Evolutionary conservation across 92 coral and sea anemone species (phyloP).

Genomic region (Porites cylindrica): DNA sequence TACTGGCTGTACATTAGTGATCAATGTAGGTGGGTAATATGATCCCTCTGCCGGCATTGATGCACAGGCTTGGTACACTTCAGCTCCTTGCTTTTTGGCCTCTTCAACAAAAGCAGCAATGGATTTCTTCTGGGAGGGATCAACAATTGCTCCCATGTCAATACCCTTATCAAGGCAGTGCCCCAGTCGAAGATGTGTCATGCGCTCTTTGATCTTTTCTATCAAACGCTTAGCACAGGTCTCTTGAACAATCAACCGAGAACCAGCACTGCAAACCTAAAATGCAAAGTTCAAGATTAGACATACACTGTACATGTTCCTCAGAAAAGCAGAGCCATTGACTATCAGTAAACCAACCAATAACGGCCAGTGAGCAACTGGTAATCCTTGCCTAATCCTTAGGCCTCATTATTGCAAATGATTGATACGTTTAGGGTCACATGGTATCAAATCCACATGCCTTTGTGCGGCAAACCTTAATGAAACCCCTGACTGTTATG

Average conservation of each 20-base stretch:
- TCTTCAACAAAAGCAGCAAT: slow-evolving; percentile 91
- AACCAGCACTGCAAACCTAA: slow-evolving; percentile 99
- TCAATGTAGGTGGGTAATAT: slow-evolving; percentile 93
- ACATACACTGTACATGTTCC: background rate
- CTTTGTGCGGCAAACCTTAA: too few species aligned
- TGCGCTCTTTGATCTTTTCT: slow-evolving; percentile 92
- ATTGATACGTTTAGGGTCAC: too few species aligned
- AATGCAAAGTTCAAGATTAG: background rate
- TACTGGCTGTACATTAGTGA: slow-evolving; percentile 98
- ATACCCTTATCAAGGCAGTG: slow-evolving; percentile 92
- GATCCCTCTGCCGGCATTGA: slow-evolving; percentile 84
- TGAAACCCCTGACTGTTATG: too few species aligned
- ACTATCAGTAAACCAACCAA: too few species aligned
- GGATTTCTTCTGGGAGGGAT: slow-evolving; percentile 86
- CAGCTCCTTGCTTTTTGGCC: slow-evolving; percentile 94
- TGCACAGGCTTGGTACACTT: slow-evolving; percentile 95
- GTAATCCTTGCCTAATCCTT: too few species aligned
- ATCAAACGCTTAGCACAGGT: slow-evolving; percentile 89
- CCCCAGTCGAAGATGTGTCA: slow-evolving; percentile 91
- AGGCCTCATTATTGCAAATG: too few species aligned
- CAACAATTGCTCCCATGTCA: slow-evolving; percentile 99
- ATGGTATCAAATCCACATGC: too few species aligned
- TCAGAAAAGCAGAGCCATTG: too few species aligned
- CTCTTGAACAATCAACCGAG: slow-evolving; percentile 96
- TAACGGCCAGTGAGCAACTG: too few species aligned